phyloP scores from a whole-genome alignment of 2,888 invertebrate genomes.

The Pasiphila rectangulata region DNA sequence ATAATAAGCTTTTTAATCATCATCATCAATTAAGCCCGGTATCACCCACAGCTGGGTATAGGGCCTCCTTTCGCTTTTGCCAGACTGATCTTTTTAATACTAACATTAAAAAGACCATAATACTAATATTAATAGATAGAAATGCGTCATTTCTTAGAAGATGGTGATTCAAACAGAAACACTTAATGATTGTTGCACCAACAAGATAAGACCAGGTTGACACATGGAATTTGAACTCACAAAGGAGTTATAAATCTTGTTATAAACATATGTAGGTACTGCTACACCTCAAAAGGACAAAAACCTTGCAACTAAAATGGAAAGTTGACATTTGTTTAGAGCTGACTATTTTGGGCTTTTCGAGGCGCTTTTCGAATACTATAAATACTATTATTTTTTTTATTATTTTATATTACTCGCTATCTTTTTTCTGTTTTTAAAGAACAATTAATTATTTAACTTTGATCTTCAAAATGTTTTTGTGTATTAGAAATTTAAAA shows the following conservation, averaged over 20 bases:
- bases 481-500: too few species aligned
- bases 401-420: too few species aligned
- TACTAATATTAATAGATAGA: not conserved
- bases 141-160: constrained; percentile 15
- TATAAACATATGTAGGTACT: constrained; percentile 19
- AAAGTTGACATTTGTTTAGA: constrained; percentile 16
- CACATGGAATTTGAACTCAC: constrained; percentile 19
- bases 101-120: not conserved
- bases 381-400: too few species aligned
- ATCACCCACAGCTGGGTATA: too few species aligned
- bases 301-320: constrained; percentile 28
- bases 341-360: constrained; percentile 1
- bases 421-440: too few species aligned
- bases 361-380: constrained; percentile 3
- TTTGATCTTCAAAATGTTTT: too few species aligned
- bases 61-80: too few species aligned
- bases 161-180: constrained; percentile 23
- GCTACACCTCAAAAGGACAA: constrained; percentile 21
- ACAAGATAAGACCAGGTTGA: constrained; percentile 29
- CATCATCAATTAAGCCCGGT: too few species aligned
- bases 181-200: constrained; percentile 20
- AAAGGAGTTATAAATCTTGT: constrained; percentile 31
- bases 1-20: too few species aligned
- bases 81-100: too few species aligned
- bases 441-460: too few species aligned